phyloP scores from a whole-genome alignment of 2,797 vertebrate genomes.

The Bradypus variegatus region DNA sequence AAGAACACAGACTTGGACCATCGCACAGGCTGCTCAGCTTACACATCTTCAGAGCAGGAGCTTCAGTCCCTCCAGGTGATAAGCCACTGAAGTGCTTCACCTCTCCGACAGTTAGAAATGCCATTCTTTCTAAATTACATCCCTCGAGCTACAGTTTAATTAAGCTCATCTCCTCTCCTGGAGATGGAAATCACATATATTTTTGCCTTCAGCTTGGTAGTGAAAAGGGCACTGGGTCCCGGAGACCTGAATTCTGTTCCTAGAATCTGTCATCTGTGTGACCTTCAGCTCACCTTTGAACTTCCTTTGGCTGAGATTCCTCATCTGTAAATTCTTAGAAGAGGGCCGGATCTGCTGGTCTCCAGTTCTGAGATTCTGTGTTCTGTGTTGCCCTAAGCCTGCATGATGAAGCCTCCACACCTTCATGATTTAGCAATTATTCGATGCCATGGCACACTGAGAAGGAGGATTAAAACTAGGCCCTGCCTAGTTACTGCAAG shows the following conservation, averaged over 20 bases:
- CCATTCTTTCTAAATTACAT: background rate
- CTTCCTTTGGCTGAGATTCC: fast-evolving
- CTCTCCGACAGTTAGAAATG: background rate
- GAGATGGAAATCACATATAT: background rate
- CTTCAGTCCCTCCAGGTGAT: fast-evolving
- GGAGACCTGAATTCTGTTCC: fast-evolving
- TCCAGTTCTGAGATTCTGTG: fast-evolving
- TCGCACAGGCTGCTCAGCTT: fast-evolving
- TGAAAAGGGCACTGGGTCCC: fast-evolving
- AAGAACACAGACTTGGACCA: fast-evolving
- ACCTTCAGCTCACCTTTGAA: background rate
- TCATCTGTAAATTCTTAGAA: fast-evolving
- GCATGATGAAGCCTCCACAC: fast-evolving
- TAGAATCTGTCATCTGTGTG: fast-evolving
- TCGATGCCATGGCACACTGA: fast-evolving
- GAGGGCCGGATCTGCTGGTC: fast-evolving
- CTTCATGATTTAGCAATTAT: background rate
- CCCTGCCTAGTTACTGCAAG: fast-evolving
- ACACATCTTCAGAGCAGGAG: fast-evolving
- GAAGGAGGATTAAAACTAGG: fast-evolving
- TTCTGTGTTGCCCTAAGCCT: background rate
- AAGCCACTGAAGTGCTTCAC: fast-evolving
- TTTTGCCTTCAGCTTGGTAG: background rate
- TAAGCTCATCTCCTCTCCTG: background rate
- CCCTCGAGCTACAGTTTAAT: background rate